These are phyloP conservation scores for Drosophila anomalata DNA, from an alignment of 2,888 invertebrate genomes.

Conservation along the genomic window DNA sequence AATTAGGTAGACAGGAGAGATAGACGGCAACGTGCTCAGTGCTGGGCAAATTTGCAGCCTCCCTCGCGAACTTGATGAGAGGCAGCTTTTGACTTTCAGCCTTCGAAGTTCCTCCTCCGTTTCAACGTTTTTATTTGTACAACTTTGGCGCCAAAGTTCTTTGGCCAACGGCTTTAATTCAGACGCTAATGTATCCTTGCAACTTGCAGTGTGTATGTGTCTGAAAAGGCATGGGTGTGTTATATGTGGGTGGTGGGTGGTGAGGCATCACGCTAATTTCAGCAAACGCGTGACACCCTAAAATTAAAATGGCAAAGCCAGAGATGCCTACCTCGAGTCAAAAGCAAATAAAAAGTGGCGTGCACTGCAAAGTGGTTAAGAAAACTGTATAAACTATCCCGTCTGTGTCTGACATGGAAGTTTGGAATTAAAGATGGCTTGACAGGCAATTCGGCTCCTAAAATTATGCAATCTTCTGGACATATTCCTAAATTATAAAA, in stretches of 20 bases:
- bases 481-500: too few species aligned
- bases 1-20: conserved; percentile 56
- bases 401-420: conserved; percentile 40
- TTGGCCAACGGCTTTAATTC: conserved; percentile 50
- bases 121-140: conserved; percentile 29
- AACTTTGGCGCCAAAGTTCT: conserved; percentile 34
- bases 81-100: conserved; percentile 22
- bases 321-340: conserved; percentile 7
- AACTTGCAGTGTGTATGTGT: conserved; percentile 15
- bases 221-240: not conserved
- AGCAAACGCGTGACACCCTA: conserved; percentile 54
- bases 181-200: conserved; percentile 35
- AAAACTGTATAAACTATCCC: conserved; percentile 17
- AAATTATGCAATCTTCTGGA: too few species aligned
- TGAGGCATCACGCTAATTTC: conserved; percentile 54
- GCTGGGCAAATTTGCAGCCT: conserved; percentile 54
- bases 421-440: conserved; percentile 47
- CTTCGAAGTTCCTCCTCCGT: conserved; percentile 9
- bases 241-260: conserved; percentile 3
- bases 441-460: not conserved
- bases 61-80: conserved; percentile 48
- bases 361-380: conserved; percentile 41
- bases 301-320: conserved; percentile 63
- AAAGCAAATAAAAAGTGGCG: conserved; percentile 21
- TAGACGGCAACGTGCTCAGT: conserved; percentile 6